phyloP scores from a whole-genome alignment of 1,140 invertebrate genomes.

The Magallana ariakensis region DNA sequence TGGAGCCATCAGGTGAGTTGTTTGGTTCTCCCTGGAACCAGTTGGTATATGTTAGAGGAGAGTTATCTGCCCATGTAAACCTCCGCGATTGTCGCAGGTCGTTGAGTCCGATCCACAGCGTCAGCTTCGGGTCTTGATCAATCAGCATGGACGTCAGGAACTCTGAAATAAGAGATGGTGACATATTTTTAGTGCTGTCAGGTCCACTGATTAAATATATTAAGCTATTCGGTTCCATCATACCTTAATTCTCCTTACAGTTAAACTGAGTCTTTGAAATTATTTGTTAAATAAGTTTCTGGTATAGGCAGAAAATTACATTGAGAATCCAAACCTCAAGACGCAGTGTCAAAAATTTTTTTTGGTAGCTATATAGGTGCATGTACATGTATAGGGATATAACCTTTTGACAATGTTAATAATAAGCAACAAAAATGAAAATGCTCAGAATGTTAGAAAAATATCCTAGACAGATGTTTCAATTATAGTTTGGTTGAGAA shows the following conservation, averaged over 20 bases:
- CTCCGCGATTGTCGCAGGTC: neutral
- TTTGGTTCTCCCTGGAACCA: constrained; percentile 48
- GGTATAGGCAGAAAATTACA: too few species aligned
- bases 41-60: constrained; percentile 35
- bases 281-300: neutral
- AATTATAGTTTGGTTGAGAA: too few species aligned
- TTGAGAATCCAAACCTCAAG: too few species aligned
- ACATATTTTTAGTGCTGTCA: too few species aligned
- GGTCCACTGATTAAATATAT: too few species aligned
- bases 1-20: neutral
- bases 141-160: neutral
- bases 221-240: too few species aligned
- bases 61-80: constrained; percentile 49
- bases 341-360: too few species aligned
- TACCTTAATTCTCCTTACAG: neutral
- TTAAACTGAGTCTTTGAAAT: neutral
- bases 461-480: neutral
- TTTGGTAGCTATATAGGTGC: too few species aligned
- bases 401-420: too few species aligned
- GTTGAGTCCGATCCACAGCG: constrained; percentile 48
- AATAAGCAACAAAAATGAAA: too few species aligned
- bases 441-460: neutral
- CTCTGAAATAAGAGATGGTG: neutral
- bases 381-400: too few species aligned
- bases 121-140: neutral